Base-by-base conservation (phyloP, 2,113 vertebrate genomes). In the Paratilapia polleni region DNA sequence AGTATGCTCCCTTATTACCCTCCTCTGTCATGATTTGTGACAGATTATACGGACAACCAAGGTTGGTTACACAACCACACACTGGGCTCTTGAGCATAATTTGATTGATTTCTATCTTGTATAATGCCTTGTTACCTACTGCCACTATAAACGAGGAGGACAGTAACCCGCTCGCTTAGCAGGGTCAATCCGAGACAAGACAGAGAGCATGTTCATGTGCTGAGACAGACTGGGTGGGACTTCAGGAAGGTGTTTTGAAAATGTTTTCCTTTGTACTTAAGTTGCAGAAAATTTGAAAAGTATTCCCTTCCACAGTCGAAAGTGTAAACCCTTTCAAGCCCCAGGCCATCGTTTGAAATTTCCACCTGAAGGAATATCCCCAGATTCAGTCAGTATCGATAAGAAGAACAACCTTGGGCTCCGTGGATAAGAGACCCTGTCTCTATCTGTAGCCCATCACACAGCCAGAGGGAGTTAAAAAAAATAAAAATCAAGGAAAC, bases 181-280 rank as follows among this genome's bases (percentile, higher is more conserved):
- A 91, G 94, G 96, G 96, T 96, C 95, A 96, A 95, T 96, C 94
- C 93, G 91, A 96, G 91, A 93, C 90, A 87, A 87, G 83, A 88
- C 20, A 17, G 91, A 89, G 94, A 94, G 92, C 60, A 57, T 13
- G 83, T n/a, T 89, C 84, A 68, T 85, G 70, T 79, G 76, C 10
- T 81, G 91, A 93, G 64, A 88, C 93, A 95, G 88, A 83, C 87
- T 58, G 24, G 66, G 7, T 5, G 56, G 75, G 76, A 73, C 60
- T 84, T 20, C 9, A 12, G 62, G 59, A 80, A 63, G 64, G 56
- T 24, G 80, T 73, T 20, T 64, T 82, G 20, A 54, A 78, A 22
- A n/a, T 2, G 3, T 6, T 66, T 68, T 54, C 54, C n/a, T 73
- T 61, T 56, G 12, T 22, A 26, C 26, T 58, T 52, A n/a, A 11